Evolutionary conservation across 1,140 invertebrate genomes (phyloP).

Genomic region (Bombus confusus): DNA sequence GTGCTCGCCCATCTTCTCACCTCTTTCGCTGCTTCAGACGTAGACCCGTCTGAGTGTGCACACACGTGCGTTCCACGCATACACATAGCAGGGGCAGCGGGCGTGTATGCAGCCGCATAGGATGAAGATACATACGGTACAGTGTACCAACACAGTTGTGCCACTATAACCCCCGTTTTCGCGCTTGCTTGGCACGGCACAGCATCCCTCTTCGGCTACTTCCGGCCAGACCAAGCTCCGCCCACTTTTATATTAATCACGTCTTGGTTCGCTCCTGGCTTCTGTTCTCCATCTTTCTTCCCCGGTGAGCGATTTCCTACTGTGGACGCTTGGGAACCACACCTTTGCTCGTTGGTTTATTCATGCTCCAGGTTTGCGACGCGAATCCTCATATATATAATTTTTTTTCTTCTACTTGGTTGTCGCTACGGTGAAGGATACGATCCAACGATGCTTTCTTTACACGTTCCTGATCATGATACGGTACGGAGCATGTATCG

Average conservation of each 20-base stretch:
- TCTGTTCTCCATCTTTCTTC: conserved; percentile 78
- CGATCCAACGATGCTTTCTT: conserved; percentile 14
- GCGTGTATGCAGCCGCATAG: conserved; percentile 38
- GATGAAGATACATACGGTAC: conserved; percentile 61
- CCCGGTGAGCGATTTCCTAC: conserved; percentile 80
- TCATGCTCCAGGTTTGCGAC: conserved; percentile 77
- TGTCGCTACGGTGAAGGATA: not conserved
- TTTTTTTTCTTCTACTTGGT: not conserved
- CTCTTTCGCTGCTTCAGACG: conserved; percentile 64
- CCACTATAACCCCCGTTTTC: conserved; percentile 76
- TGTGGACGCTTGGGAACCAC: conserved; percentile 79
- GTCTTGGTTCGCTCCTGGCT: conserved; percentile 80
- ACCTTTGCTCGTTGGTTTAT: conserved; percentile 81
- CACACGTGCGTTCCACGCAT: conserved; percentile 27
- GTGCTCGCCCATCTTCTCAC: conserved; percentile 71
- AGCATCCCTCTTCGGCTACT: conserved; percentile 81
- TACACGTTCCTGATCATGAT: not conserved
- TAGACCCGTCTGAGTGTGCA: conserved; percentile 26
- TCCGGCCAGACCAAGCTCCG: conserved; percentile 80
- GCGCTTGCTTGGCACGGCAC: conserved; percentile 79
- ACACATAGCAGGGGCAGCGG: conserved; percentile 35
- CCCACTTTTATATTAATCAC: conserved; percentile 83
- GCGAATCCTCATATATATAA: conserved; percentile 54
- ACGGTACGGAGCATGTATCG: not conserved
- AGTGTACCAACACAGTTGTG: conserved; percentile 63